phyloP scores from a whole-genome alignment of 2,113 vertebrate genomes.

The Corydoras maculifer region DNA sequence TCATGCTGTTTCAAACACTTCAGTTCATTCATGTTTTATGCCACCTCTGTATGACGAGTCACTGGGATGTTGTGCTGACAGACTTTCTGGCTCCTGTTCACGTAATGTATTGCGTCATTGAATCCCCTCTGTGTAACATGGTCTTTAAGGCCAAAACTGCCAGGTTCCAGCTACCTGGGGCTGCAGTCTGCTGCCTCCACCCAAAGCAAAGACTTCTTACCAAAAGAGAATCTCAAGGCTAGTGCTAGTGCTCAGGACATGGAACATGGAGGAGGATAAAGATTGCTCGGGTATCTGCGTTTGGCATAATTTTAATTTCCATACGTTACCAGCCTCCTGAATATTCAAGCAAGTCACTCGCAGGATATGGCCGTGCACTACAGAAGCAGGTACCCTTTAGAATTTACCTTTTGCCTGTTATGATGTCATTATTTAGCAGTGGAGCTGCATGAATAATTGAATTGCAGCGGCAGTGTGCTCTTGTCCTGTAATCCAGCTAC shows the following conservation, averaged over 20 bases:
- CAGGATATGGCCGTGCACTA: constrained; percentile 50
- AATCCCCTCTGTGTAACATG: constrained; percentile 28
- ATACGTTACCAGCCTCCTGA: constrained; percentile 24
- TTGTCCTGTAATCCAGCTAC: too few species aligned
- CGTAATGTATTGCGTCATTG: constrained; percentile 21
- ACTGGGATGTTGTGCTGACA: not conserved
- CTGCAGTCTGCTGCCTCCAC: constrained; percentile 47
- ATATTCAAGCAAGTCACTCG: constrained; percentile 23
- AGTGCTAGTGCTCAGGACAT: constrained; percentile 1
- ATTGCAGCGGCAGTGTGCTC: too few species aligned
- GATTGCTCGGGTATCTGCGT: not conserved
- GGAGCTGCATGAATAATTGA: too few species aligned
- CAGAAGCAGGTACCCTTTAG: constrained; percentile 52
- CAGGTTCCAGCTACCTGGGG: constrained; percentile 47
- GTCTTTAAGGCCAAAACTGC: constrained; percentile 48
- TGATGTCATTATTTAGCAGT: too few species aligned
- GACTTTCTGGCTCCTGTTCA: not conserved
- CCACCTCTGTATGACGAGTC: not conserved
- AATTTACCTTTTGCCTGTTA: constrained; percentile 9
- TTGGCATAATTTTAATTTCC: constrained; percentile 23
- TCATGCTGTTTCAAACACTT: not conserved
- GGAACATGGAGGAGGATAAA: constrained; percentile 1
- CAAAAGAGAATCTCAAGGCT: not conserved
- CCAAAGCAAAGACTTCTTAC: constrained; percentile 12
- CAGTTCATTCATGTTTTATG: not conserved